Evolutionary conservation across 2,113 vertebrate genomes (phyloP), one percentile per base, ranked within the genome.

Genomic region (Sialia sialis): DNA sequence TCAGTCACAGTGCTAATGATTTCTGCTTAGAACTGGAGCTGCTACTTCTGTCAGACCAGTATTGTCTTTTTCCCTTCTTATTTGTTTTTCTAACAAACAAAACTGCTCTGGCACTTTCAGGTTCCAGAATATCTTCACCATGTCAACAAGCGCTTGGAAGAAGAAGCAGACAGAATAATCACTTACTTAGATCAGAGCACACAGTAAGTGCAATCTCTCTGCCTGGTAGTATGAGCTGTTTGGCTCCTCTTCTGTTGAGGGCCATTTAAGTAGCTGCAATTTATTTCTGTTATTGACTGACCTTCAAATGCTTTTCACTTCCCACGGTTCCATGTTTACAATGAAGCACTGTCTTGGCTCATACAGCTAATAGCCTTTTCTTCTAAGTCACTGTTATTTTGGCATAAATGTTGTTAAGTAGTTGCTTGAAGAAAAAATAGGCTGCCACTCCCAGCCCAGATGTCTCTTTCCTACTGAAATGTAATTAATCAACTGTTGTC

Each of bases 161-260:
- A 99, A 97, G 99, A 99, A 95, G 99, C 99, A 34, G 99, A 99
- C 97, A 98, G 99, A 96, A 98, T 99, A 97, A 99, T 99, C 96
- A 99, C 99, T 78, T 99, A 99, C 41, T 98, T 99, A 96, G 99
- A 99, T 98, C 99, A 99, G 98, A 99, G 99, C 97, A 99, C 99
- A 93, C 99, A 99, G 99, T 99, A 98, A 98, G 99, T 98, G 93
- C 76, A 13, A 3, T 67, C 34, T 94, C 34, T 96, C 44, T 84
- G 70, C 51, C 75, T 95, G 49, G 55, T 91, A 58, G 26, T 75
- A 62, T 90, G 94, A 92, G 69, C 73, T 80, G 22, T 67, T 80
- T 43, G 77, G 46, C 84, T 69, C 46, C 38, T 84, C 68, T 75
- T 69, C 29, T 81, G 20, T 11, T 74, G 67, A 84, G 74, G 30